A percentile compares a stretch with the other conserved stretches of the same genome.
phyloP scores from a whole-genome alignment of 1,140 invertebrate species.

The Xylocopa sonorina region DNA sequence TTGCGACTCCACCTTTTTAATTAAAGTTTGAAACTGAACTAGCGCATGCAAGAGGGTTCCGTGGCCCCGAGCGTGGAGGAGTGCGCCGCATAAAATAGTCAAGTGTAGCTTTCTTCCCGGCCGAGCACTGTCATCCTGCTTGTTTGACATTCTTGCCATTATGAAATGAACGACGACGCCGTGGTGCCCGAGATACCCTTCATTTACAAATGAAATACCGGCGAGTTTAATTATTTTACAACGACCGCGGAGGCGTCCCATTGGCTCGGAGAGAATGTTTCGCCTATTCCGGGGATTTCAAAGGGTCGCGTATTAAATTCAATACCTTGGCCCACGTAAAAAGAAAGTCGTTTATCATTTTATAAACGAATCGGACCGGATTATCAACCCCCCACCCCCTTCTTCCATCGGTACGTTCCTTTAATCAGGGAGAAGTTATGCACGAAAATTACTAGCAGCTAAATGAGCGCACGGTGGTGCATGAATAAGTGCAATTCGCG shows the following conservation, averaged over 20 bases:
- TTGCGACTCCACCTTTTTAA: slow-evolving; percentile 73
- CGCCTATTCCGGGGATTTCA: background rate
- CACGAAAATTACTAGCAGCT: background rate
- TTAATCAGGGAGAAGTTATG: background rate
- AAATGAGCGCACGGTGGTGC: slow-evolving; percentile 14
- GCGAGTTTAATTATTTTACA: slow-evolving; percentile 32
- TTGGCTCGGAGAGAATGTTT: background rate
- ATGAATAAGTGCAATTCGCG: slow-evolving; percentile 55
- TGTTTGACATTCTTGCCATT: slow-evolving; percentile 64
- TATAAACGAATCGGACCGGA: background rate
- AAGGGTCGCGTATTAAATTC: too few species aligned
- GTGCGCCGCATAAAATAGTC: slow-evolving; percentile 63
- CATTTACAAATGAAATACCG: slow-evolving; percentile 42
- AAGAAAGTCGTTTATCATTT: too few species aligned
- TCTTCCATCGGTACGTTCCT: background rate
- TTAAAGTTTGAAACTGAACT: slow-evolving; percentile 76
- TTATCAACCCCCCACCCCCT: background rate
- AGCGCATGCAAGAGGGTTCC: slow-evolving; percentile 55
- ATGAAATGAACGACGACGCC: slow-evolving; percentile 50
- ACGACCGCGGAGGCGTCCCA: background rate
- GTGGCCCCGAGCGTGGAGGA: slow-evolving; percentile 50
- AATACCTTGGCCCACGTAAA: too few species aligned
- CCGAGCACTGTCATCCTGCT: slow-evolving; percentile 56
- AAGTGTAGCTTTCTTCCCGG: slow-evolving; percentile 59
- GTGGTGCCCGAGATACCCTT: background rate